phyloP scores from a whole-genome alignment of 2,888 invertebrate species.

The Anarsia innoxiella region DNA sequence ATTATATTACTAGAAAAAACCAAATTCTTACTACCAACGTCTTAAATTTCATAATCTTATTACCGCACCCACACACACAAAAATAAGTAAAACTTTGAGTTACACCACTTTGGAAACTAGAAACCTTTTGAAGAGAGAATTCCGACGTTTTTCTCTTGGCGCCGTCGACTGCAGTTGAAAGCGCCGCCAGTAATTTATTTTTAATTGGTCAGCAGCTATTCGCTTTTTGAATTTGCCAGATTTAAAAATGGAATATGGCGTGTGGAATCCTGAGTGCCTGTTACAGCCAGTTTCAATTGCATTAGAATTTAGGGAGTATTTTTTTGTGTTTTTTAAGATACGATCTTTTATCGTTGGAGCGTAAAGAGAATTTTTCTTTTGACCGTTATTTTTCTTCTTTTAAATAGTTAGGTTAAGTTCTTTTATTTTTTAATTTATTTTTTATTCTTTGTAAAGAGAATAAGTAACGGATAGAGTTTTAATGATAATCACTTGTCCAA shows the following conservation, averaged over 20 bases:
- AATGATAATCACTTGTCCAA: too few relatives aligned
- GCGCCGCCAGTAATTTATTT: constrained; percentile 20
- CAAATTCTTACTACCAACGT: neutral
- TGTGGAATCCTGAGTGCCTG: too few relatives aligned
- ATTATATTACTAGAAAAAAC: neutral
- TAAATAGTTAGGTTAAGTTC: too few relatives aligned
- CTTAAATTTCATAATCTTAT: too few relatives aligned
- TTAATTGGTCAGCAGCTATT: constrained; percentile 17
- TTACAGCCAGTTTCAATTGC: neutral
- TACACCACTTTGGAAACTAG: neutral
- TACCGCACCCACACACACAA: too few relatives aligned
- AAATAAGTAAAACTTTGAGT: neutral
- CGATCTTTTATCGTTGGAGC: too few relatives aligned
- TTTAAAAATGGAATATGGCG: neutral
- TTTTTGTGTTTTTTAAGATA: neutral
- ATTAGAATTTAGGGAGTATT: neutral
- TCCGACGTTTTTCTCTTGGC: neutral
- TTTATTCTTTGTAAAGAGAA: too few relatives aligned
- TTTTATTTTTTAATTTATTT: too few relatives aligned
- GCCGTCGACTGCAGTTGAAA: constrained; percentile 6
- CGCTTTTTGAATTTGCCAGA: constrained; percentile 15
- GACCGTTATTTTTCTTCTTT: too few relatives aligned
- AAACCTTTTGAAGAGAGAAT: constrained; percentile 1
- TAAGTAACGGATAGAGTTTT: too few relatives aligned
- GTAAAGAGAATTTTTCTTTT: too few relatives aligned